phyloP scores from a whole-genome alignment of 2,888 invertebrate genomes.

The Phorcus lineatus region DNA sequence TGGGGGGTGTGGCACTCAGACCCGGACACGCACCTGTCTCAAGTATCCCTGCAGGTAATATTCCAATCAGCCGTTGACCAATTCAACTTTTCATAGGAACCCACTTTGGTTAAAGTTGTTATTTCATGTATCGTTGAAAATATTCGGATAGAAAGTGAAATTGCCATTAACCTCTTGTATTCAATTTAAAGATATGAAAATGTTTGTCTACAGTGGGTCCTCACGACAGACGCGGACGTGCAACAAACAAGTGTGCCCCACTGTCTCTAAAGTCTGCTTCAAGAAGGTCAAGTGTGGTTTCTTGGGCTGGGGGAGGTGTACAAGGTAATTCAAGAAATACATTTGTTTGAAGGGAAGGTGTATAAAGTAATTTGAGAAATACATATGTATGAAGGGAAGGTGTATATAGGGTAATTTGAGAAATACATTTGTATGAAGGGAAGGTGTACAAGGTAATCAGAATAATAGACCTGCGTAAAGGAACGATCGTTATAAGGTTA shows the following conservation, averaged over 20 bases:
- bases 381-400: not conserved
- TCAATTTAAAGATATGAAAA: no score
- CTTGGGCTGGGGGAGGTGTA: not conserved
- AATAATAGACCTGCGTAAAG: not conserved
- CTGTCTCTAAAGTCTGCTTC: not conserved
- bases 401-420: not conserved
- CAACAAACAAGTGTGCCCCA: not conserved
- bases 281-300: not conserved
- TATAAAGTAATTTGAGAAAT: not conserved
- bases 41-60: conserved; percentile 7
- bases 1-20: not conserved
- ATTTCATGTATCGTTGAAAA: not conserved
- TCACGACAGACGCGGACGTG: not conserved
- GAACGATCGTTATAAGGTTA: not conserved
- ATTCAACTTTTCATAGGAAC: not conserved
- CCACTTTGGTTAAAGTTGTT: not conserved
- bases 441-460: not conserved
- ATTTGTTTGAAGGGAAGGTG: no score
- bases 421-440: no score
- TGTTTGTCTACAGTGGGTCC: not conserved
- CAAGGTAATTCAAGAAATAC: not conserved
- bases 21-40: not conserved
- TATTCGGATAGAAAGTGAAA: no score
- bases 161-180: no score
- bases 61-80: no score